phyloP scores from a whole-genome alignment of 1,140 invertebrate genomes.

The Drosophila obscura region DNA sequence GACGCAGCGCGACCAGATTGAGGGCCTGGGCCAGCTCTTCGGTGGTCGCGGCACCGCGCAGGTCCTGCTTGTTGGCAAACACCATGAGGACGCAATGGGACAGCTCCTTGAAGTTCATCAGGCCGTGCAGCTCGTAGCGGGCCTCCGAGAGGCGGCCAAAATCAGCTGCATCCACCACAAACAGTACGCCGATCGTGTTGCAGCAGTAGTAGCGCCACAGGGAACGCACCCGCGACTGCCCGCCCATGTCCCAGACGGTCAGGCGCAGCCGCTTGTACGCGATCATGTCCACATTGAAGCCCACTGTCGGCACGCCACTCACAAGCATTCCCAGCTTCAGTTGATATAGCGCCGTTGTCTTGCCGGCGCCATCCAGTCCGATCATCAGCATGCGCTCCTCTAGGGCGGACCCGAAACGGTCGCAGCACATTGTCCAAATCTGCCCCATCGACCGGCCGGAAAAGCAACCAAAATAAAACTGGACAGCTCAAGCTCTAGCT shows the following conservation, averaged over 20 bases:
- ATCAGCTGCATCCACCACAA: conserved; percentile 38
- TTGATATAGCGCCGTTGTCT: conserved; percentile 96
- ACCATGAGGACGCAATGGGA: conserved; percentile 24
- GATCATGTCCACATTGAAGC: conserved; percentile 92
- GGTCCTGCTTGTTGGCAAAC: conserved; percentile 42
- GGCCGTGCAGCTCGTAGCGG: conserved; percentile 10
- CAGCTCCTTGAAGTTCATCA: too few species aligned
- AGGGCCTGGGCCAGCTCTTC: neutral
- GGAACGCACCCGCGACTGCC: conserved; percentile 1
- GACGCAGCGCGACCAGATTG: too few species aligned
- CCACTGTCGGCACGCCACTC: conserved; percentile 96
- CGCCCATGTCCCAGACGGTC: conserved; percentile 92
- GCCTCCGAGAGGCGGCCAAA: conserved; percentile 5
- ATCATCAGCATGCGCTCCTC: conserved; percentile 22
- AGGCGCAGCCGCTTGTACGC: conserved; percentile 85
- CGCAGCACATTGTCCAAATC: conserved; percentile 28
- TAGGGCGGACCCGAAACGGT: conserved; percentile 34
- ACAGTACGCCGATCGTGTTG: conserved; percentile 17
- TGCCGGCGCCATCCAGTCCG: conserved; percentile 88
- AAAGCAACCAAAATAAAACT: too few species aligned
- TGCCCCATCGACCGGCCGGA: conserved; percentile 30
- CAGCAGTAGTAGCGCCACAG: conserved; percentile 12
- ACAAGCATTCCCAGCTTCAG: conserved; percentile 96
- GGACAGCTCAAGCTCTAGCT: too few species aligned
- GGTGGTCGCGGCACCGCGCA: conserved; percentile 9